These are phyloP conservation scores for Lepilemur ruficaudatus DNA, from an alignment of 2,797 vertebrate genomes.

Conservation along the genomic window DNA sequence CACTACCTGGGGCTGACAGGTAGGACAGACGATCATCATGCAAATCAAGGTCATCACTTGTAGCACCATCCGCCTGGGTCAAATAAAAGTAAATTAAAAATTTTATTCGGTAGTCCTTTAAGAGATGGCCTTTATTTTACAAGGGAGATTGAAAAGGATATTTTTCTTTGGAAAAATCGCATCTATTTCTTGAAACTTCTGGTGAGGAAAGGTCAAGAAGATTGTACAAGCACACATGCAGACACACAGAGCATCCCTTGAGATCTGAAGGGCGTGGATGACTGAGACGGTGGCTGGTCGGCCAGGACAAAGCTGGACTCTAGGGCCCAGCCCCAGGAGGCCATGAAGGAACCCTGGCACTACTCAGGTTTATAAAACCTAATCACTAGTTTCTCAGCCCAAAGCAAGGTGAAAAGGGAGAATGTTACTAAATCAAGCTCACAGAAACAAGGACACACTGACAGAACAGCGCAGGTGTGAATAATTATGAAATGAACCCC, in stretches of 20 bases:
- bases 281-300: neutral
- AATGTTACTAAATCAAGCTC: neutral
- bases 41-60: conserved; percentile 97
- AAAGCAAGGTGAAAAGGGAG: conserved; percentile 40
- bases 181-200: conserved; percentile 39
- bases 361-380: neutral
- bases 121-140: conserved; percentile 60
- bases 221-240: conserved; percentile 61
- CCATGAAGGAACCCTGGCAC: neutral
- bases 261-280: conserved; percentile 17
- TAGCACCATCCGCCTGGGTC: conserved; percentile 96
- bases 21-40: conserved; percentile 99
- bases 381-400: neutral
- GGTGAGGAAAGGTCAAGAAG: conserved; percentile 46
- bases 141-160: neutral
- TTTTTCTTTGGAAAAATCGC: conserved; percentile 18
- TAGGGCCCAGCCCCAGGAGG: conserved; percentile 33
- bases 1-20: conserved; percentile 98
- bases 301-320: neutral
- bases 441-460: conserved; percentile 49
- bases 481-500: neutral
- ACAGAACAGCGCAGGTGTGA: conserved; percentile 32
- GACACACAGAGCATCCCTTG: conserved; percentile 47
- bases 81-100: conserved; percentile 76
- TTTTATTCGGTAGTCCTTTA: conserved; percentile 74